phyloP scores from a whole-genome alignment of 1,140 invertebrate genomes.

The Chrysoperla carnea region DNA sequence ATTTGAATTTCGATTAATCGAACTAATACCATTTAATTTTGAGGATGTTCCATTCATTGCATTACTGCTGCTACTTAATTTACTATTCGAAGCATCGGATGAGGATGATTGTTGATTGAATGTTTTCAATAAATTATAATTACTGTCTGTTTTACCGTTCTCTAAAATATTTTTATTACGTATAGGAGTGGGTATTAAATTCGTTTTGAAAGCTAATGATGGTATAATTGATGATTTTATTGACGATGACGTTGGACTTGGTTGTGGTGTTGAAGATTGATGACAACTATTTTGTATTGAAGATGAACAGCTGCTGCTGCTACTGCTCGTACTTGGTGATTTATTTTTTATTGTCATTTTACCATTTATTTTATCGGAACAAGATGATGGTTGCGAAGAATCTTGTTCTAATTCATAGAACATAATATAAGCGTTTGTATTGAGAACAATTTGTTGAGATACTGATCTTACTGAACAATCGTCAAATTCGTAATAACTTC shows the following conservation, averaged over 20 bases:
- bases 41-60: too few relatives aligned
- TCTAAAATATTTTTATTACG: too few relatives aligned
- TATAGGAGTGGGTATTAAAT: neutral
- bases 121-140: too few relatives aligned
- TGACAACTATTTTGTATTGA: slow-evolving; percentile 14
- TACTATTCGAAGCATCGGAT: too few relatives aligned
- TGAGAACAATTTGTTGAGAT: slow-evolving; percentile 51
- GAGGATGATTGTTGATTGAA: too few relatives aligned
- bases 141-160: too few relatives aligned
- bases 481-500: slow-evolving; percentile 16
- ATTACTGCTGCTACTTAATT: too few relatives aligned
- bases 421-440: slow-evolving; percentile 77
- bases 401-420: slow-evolving; percentile 60
- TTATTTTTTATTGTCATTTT: slow-evolving; percentile 16
- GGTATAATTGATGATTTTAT: neutral
- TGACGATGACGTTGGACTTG: slow-evolving; percentile 9
- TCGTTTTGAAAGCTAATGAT: neutral
- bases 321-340: slow-evolving; percentile 13
- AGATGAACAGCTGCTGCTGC: slow-evolving; percentile 5
- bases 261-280: slow-evolving; percentile 21
- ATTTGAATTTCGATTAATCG: too few relatives aligned
- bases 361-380: slow-evolving; percentile 13
- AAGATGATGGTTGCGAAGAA: slow-evolving; percentile 14
- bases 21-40: too few relatives aligned
- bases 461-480: slow-evolving; percentile 52